phyloP scores from a whole-genome alignment of 35 echinoderm and acorn worm species.

The Acanthaster planci region DNA sequence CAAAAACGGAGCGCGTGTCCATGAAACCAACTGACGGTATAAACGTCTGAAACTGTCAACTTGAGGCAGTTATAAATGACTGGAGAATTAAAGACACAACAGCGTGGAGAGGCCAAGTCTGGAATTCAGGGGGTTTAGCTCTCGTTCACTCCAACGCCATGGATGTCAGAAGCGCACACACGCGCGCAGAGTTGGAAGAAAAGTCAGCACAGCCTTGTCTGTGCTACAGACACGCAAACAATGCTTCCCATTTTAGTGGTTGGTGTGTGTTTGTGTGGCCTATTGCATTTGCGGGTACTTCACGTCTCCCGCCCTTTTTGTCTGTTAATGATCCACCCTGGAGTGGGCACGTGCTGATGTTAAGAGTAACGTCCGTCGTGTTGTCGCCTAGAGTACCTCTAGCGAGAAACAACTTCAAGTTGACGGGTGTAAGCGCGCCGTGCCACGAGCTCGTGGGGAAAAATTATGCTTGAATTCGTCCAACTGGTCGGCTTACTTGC shows the following conservation, averaged over 20 bases:
- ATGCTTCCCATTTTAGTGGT: no score
- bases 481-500: neutral
- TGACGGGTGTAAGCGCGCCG: neutral
- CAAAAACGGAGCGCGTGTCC: neutral
- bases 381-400: neutral
- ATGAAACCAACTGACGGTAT: constrained; percentile 7
- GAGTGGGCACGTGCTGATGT: neutral
- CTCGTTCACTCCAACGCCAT: no score
- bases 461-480: neutral
- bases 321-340: neutral
- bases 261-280: neutral
- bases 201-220: no score
- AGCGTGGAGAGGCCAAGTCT: neutral
- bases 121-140: no score
- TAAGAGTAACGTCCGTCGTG: constrained; percentile 6
- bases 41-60: constrained; percentile 21
- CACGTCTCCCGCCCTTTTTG: neutral
- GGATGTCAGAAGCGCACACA: no score
- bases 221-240: no score
- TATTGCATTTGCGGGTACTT: neutral
- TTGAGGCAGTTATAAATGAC: constrained; percentile 8
- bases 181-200: no score
- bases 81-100: neutral
- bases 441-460: neutral
- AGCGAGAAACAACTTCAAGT: neutral